These are phyloP conservation scores for Varroa destructor DNA, from an alignment of 1,140 invertebrate species.

Conservation along the genomic window DNA sequence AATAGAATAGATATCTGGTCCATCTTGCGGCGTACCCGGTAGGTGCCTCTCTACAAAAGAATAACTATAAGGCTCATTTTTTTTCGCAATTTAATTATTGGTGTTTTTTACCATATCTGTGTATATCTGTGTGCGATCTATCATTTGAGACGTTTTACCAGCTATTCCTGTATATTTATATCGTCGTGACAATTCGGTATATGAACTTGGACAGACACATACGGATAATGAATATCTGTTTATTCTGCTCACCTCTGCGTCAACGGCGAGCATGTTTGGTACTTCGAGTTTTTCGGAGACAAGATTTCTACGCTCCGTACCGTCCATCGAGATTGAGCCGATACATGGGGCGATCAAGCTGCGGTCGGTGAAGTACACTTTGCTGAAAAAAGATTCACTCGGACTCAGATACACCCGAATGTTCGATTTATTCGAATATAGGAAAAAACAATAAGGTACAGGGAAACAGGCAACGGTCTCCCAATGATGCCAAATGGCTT, in stretches of 20 bases:
- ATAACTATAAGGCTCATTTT: too few species aligned
- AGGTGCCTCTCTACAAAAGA: too few species aligned
- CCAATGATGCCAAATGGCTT: too few species aligned
- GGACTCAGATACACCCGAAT: constrained; percentile 12
- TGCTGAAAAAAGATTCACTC: constrained; percentile 38
- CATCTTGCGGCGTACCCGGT: too few species aligned
- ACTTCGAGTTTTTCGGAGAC: constrained; percentile 46
- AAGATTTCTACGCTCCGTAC: constrained; percentile 53
- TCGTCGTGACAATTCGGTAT: background rate
- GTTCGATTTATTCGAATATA: background rate
- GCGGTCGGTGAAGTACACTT: constrained; percentile 97
- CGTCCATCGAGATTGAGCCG: constrained; percentile 84
- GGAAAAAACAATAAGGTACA: too few species aligned
- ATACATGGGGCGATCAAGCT: constrained; percentile 76
- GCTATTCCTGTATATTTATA: background rate
- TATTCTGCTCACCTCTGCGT: constrained; percentile 48
- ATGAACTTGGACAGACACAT: background rate
- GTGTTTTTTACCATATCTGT: too few species aligned
- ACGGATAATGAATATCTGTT: background rate
- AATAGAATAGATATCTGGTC: too few species aligned
- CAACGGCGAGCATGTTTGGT: constrained; percentile 52
- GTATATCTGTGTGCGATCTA: too few species aligned
- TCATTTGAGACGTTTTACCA: too few species aligned
- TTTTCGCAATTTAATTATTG: too few species aligned
- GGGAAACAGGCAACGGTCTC: too few species aligned